A percentile compares a stretch with the other conserved stretches of the same genome.
These are phyloP conservation scores for Myiopsitta monachus DNA, from an alignment of 2,113 vertebrate species.

Conservation along the genomic window DNA sequence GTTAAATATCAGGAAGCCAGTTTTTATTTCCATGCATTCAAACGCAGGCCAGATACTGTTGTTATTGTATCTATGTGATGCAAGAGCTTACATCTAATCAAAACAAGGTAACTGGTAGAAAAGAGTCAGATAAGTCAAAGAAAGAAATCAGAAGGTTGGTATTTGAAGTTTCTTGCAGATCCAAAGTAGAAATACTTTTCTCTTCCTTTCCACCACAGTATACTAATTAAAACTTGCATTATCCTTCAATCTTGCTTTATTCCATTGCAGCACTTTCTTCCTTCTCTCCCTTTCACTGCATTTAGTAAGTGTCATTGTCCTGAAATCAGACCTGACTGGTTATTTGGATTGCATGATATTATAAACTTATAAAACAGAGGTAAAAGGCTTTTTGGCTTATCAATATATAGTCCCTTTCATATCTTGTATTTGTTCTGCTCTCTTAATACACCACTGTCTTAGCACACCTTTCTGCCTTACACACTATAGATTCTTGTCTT, in stretches of 20 bases:
- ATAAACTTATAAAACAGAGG: not conserved
- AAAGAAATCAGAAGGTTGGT: not conserved
- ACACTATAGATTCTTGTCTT: not conserved
- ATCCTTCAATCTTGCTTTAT: not conserved
- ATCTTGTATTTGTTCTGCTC: not conserved
- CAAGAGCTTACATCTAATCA: not conserved
- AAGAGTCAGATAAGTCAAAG: not conserved
- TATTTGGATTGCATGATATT: not conserved
- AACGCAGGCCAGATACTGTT: not conserved
- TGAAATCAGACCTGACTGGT: not conserved
- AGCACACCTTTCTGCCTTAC: not conserved
- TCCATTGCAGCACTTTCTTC: not conserved
- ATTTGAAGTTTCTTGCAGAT: not conserved
- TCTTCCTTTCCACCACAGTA: not conserved
- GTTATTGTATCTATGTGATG: not conserved
- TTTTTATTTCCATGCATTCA: not conserved
- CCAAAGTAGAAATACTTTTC: not conserved
- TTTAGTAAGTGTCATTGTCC: not conserved
- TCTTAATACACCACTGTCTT: not conserved
- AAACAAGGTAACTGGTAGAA: not conserved
- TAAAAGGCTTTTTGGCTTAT: not conserved
- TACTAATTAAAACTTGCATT: not conserved
- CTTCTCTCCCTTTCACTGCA: not conserved
- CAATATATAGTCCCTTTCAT: not conserved
- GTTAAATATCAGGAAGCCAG: not conserved